Evolutionary conservation across 2,888 invertebrate species (phyloP).

Genomic region (Megaustenia siamemsis): DNA sequence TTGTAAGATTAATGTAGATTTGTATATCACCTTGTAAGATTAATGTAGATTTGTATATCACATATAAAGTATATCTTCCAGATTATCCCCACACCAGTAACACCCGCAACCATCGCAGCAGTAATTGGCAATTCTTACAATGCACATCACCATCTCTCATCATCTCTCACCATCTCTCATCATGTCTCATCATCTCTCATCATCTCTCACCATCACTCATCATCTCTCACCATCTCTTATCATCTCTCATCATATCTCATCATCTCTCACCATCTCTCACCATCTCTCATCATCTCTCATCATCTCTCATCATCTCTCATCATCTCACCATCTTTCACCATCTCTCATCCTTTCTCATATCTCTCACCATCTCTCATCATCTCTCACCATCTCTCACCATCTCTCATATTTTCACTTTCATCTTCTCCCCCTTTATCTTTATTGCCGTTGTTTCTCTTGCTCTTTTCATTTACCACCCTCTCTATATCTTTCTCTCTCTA

Average conservation of each 20-base stretch:
- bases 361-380: neutral
- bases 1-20: too few relatives aligned
- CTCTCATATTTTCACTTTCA: too few relatives aligned
- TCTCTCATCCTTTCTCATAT: too few relatives aligned
- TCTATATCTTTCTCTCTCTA: neutral
- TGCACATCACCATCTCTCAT: neutral
- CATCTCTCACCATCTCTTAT: neutral
- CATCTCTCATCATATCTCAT: neutral
- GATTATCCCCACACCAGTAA: too few relatives aligned
- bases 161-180: neutral
- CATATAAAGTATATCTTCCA: too few relatives aligned
- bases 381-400: neutral
- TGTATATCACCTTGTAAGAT: too few relatives aligned
- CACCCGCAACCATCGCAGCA: too few relatives aligned
- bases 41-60: too few relatives aligned
- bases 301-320: neutral
- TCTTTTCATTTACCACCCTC: neutral
- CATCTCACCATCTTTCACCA: neutral
- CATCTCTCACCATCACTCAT: neutral
- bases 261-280: neutral
- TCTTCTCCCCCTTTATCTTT: neutral
- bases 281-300: neutral
- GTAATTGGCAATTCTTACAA: too few relatives aligned
- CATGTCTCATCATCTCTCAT: neutral
- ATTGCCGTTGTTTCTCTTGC: neutral